These are phyloP conservation scores for Bagarius yarrelli DNA, from an alignment of 2,113 vertebrate genomes.

Conservation along the genomic window DNA sequence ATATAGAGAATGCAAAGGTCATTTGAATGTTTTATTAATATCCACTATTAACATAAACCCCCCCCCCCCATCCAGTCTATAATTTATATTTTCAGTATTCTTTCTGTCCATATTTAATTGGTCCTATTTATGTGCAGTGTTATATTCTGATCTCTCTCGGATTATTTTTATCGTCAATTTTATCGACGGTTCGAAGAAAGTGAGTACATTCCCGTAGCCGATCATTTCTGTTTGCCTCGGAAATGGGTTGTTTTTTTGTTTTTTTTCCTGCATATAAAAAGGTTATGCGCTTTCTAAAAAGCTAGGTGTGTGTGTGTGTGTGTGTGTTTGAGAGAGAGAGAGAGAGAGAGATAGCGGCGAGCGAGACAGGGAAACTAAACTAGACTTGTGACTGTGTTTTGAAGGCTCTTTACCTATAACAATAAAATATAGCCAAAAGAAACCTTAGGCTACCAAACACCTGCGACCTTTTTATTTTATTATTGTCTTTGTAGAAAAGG, in stretches of 20 bases:
- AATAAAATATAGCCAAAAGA: slow-evolving; percentile 50
- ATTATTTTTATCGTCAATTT: slow-evolving; percentile 57
- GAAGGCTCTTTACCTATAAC: slow-evolving; percentile 37
- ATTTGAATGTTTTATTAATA: slow-evolving; percentile 61
- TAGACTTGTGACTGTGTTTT: slow-evolving; percentile 9
- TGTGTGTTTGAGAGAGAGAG: background rate
- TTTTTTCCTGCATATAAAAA: slow-evolving; percentile 50
- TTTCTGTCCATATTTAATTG: slow-evolving; percentile 75
- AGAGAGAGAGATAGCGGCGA: background rate
- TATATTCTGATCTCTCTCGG: slow-evolving; percentile 56
- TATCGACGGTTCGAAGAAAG: slow-evolving; percentile 48
- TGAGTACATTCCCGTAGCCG: slow-evolving; percentile 39
- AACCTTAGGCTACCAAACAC: slow-evolving; percentile 40
- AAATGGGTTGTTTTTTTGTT: slow-evolving; percentile 12
- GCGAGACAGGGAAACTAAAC: slow-evolving; percentile 31
- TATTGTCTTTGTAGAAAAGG: slow-evolving; percentile 29
- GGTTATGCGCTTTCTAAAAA: background rate
- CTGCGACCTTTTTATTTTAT: slow-evolving; percentile 23
- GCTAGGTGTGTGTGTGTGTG: background rate
- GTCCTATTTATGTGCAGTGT: slow-evolving; percentile 80
- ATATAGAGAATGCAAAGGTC: background rate
- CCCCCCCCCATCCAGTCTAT: slow-evolving; percentile 59
- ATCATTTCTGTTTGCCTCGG: slow-evolving; percentile 47
- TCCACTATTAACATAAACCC: slow-evolving; percentile 61
- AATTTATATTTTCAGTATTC: slow-evolving; percentile 80